Conservation (phyloP, 2,113 vertebrate species). For the Phalacrocorax brasilianus region DNA sequence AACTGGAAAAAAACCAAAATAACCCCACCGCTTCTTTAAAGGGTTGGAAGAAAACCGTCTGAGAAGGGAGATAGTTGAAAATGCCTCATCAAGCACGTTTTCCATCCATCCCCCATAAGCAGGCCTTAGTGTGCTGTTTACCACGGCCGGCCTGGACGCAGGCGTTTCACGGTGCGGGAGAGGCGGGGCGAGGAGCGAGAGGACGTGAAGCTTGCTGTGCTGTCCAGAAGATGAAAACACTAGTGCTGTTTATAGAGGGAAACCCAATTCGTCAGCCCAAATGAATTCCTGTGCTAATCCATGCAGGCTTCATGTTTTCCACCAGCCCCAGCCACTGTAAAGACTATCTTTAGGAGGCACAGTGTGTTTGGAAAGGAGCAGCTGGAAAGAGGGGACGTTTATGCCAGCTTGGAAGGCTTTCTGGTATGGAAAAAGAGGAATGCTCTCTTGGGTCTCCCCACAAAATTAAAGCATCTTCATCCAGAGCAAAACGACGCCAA, state of each 20-base stretch:
- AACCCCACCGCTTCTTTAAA: neutral
- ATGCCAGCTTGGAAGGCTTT: conserved; percentile 83
- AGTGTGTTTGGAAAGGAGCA: conserved; percentile 78
- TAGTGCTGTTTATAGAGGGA: conserved; percentile 85
- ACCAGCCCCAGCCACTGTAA: conserved; percentile 65
- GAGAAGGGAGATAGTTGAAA: conserved; percentile 1
- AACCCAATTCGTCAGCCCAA: conserved; percentile 78
- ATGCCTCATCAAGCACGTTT: neutral
- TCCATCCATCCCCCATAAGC: conserved; percentile 8
- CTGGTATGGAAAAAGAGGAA: conserved; percentile 78
- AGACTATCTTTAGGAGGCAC: conserved; percentile 81
- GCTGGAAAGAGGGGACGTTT: conserved; percentile 75
- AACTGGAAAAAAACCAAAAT: neutral
- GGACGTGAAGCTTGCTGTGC: conserved; percentile 55
- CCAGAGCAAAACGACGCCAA: conserved; percentile 81
- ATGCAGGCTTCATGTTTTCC: conserved; percentile 81
- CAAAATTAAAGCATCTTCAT: conserved; percentile 76
- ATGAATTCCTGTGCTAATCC: conserved; percentile 77
- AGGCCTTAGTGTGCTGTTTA: neutral
- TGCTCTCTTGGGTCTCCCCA: conserved; percentile 75
- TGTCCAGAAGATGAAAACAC: conserved; percentile 68
- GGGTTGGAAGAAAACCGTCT: neutral
- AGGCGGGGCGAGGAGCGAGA: neutral
- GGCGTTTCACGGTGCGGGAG: neutral
- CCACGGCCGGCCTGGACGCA: neutral